phyloP scores from a whole-genome alignment of 2,797 vertebrate species.

The Spinus olivaceus region DNA sequence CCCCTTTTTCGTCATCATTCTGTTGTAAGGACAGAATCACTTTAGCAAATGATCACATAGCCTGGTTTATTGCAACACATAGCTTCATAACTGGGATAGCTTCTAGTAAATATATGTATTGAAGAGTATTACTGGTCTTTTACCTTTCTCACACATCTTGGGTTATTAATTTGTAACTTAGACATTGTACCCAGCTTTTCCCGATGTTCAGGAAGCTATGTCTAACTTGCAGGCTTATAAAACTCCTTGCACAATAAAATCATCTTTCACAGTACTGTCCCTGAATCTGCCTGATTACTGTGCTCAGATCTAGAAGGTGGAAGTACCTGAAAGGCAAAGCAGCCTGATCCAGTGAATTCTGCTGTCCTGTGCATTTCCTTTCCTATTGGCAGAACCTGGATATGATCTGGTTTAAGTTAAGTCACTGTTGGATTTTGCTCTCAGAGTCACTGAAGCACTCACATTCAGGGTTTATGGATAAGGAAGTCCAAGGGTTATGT shows the following conservation, averaged over 20 bases:
- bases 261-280: rapidly evolving
- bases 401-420: neutral
- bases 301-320: neutral
- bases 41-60: neutral
- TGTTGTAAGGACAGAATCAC: neutral
- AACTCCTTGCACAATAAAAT: neutral
- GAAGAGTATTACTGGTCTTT: neutral
- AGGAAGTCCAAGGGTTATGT: neutral
- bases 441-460: neutral
- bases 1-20: neutral
- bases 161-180: neutral
- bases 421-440: neutral
- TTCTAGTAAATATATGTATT: neutral
- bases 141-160: neutral
- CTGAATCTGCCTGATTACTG: neutral
- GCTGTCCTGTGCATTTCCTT: neutral
- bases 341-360: neutral
- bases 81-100: neutral
- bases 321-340: neutral
- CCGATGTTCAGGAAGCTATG: neutral
- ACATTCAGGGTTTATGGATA: neutral
- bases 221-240: neutral
- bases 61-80: neutral
- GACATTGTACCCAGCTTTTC: neutral
- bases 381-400: neutral